Conservation (phyloP, 2,113 vertebrate species). For the Myocastor coypus region DNA sequence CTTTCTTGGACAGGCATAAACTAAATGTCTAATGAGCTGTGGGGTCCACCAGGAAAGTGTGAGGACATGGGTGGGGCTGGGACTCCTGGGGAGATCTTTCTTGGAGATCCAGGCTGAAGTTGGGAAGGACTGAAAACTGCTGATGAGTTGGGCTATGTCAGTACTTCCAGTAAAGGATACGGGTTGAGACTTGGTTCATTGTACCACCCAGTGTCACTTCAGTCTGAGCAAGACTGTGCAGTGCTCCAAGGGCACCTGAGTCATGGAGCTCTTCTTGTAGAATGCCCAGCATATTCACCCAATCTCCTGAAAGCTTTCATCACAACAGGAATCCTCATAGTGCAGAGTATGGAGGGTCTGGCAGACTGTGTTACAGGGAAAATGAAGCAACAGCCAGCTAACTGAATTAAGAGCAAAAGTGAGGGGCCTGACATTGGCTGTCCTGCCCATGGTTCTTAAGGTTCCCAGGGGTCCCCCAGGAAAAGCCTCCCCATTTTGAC, state of each 20-base stretch:
- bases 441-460: slow-evolving; percentile 80
- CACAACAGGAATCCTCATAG: background rate
- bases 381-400: slow-evolving; percentile 90
- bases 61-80: slow-evolving; percentile 35
- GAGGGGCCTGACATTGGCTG: slow-evolving; percentile 19
- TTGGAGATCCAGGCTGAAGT: slow-evolving; percentile 68
- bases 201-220: no score
- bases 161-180: no score
- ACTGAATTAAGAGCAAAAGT: slow-evolving; percentile 91
- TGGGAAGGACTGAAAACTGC: slow-evolving; percentile 74
- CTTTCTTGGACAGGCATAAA: slow-evolving; percentile 90
- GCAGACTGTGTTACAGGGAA: slow-evolving; percentile 85
- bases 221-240: no score
- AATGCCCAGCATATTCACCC: no score
- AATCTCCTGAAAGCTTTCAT: slow-evolving; percentile 38
- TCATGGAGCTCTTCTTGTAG: no score
- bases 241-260: no score
- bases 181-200: no score
- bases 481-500: slow-evolving; percentile 70
- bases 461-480: slow-evolving; percentile 72
- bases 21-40: slow-evolving; percentile 92
- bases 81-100: background rate
- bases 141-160: background rate
- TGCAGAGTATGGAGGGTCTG: slow-evolving; percentile 80
- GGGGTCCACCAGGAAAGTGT: slow-evolving; percentile 85